Conservation (phyloP, 2,113 vertebrate genomes). For the Sapajus apella region DNA sequence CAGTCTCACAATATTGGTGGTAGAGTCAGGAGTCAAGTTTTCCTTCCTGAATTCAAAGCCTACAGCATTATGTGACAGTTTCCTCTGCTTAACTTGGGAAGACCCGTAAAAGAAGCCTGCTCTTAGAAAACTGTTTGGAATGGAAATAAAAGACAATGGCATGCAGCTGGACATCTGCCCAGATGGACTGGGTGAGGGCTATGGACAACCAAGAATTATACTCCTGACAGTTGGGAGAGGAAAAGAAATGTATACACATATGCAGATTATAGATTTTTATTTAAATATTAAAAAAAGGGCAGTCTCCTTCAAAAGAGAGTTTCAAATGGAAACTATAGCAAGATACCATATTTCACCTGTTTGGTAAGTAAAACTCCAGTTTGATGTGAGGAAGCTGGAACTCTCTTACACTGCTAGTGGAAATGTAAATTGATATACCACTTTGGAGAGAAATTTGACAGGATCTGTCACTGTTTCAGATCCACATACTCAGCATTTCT, state of each 20-base stretch:
- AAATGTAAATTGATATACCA: neutral
- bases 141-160: constrained; percentile 37
- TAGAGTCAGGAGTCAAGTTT: neutral
- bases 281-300: constrained; percentile 1
- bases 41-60: constrained; percentile 30
- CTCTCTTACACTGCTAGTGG: accelerated
- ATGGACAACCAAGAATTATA: neutral
- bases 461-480: neutral
- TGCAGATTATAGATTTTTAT: neutral
- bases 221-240: neutral
- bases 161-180: neutral
- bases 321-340: neutral
- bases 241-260: constrained; percentile 18
- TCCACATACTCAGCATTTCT: neutral
- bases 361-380: neutral
- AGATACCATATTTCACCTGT: neutral
- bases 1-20: neutral
- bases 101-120: neutral
- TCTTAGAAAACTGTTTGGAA: constrained; percentile 28
- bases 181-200: neutral
- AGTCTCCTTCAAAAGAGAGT: neutral
- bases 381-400: neutral
- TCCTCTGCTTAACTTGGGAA: neutral
- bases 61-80: neutral
- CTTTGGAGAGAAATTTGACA: neutral